phyloP scores from a whole-genome alignment of 2,113 vertebrate genomes.

The Tragulus kanchil region DNA sequence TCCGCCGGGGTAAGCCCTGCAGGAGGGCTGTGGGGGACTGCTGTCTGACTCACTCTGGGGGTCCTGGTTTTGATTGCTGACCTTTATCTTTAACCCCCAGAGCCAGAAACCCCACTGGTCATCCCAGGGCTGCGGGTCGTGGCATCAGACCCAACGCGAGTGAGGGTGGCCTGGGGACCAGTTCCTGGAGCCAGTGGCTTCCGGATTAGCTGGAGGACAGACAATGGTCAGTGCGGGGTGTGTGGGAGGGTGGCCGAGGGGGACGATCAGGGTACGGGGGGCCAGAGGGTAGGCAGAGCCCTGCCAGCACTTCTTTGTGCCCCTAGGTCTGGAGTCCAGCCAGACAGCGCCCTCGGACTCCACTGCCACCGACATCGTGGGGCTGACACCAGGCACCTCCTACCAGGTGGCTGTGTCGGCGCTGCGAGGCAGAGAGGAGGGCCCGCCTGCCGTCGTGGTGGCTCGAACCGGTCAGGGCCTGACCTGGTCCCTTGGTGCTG shows the following conservation, averaged over 20 bases:
- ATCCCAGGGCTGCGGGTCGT: conserved; percentile 88
- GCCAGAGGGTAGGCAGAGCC: neutral
- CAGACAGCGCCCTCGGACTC: conserved; percentile 80
- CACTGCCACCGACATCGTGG: conserved; percentile 83
- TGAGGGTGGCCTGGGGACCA: conserved; percentile 91
- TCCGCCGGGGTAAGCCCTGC: conserved; percentile 85
- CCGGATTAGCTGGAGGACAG: conserved; percentile 92
- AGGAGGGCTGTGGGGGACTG: neutral
- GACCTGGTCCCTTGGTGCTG: neutral
- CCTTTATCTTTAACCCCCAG: conserved; percentile 66
- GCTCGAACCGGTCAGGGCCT: conserved; percentile 90
- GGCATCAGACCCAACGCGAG: conserved; percentile 86
- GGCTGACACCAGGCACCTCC: conserved; percentile 75
- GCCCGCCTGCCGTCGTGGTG: conserved; percentile 85
- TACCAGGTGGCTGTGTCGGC: conserved; percentile 91
- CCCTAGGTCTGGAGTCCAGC: conserved; percentile 88
- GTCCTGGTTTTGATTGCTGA: neutral
- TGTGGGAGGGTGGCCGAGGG: accelerated
- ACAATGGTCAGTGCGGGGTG: conserved; percentile 87
- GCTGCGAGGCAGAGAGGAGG: conserved; percentile 90
- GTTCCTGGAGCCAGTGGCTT: conserved; percentile 91
- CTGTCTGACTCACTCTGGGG: neutral
- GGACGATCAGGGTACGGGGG: neutral
- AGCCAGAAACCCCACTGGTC: conserved; percentile 75
- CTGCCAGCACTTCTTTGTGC: neutral